Evolutionary conservation across 2,113 vertebrate genomes (phyloP), one percentile per base, ranked within the genome.

Genomic region (Apteryx owenii): DNA sequence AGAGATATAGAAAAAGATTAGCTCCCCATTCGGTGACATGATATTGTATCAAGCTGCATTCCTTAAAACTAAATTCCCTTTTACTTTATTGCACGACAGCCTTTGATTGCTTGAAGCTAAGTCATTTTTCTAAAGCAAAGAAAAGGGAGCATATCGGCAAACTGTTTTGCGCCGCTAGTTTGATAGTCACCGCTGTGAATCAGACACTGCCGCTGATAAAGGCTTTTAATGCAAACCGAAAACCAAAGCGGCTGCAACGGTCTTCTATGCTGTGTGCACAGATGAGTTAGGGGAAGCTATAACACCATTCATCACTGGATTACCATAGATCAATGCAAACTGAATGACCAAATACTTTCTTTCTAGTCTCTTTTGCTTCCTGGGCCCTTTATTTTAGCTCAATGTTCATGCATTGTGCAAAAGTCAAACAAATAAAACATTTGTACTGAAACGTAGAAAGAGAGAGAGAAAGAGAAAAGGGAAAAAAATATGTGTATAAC

Each of bases 211-310:
- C 66, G 51, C 8, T 46, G 46, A 61, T 66, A 56, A 71, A 69
- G 3, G 6, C 3, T 66, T 87, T 77, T 80, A 77, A 56, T 14
- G 68, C 12, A 26, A 50, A 11, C 40, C 66, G 80, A 66, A 81
- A 86, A 23, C 8, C 2, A 81, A 83, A 81, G 6, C 8, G 2
- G 7, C 12, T 0, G 0, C 12, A 61, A 38, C 4, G 51, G 21
- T 20, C 9, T 1, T 42, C 40, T 28, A 22, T 88, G 29, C 21
- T 9, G 9, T 6, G 16, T 0, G 2, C 17, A 46, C 12, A 20
- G 3, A 5, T 10, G 17, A 65, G 25, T 10, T 2, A 42, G 6
- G 10, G 50, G 42, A 89, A 89, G 11, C 13, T 65, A 0, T 29
- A 64, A 5, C 18, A 14, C 1, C 2, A 9, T 51, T 85, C 20